Percentiles rank a stretch among this genome's conserved stretches.
Evolutionary conservation across 2,113 vertebrate genomes (phyloP).

Genomic region (Dromiciops gliroides): DNA sequence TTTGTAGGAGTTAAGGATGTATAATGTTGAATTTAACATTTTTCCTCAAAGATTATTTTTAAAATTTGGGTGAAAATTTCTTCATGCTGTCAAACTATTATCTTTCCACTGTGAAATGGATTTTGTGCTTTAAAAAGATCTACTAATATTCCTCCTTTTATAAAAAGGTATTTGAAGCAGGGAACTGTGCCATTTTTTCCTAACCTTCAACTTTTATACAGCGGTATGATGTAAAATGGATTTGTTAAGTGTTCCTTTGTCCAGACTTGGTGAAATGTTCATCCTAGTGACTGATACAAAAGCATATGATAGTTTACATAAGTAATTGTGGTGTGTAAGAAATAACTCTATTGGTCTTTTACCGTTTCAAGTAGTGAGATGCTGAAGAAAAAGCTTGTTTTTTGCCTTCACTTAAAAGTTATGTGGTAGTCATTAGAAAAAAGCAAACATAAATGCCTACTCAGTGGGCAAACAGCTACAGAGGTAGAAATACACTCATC

Average conservation of each 20-base stretch:
- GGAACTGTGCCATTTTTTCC: constrained; percentile 52
- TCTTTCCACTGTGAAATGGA: constrained; percentile 54
- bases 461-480: constrained; percentile 75
- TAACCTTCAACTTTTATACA: constrained; percentile 47
- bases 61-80: constrained; percentile 53
- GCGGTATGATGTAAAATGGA: background rate
- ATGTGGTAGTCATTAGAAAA: constrained; percentile 75
- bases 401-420: constrained; percentile 73
- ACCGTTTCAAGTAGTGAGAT: constrained; percentile 34
- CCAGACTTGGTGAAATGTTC: background rate
- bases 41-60: constrained; percentile 63
- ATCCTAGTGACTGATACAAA: constrained; percentile 9
- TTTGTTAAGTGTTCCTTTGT: background rate
- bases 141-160: constrained; percentile 50
- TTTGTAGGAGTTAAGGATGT: constrained; percentile 27
- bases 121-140: constrained; percentile 61
- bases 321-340: background rate
- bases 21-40: constrained; percentile 42
- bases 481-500: constrained; percentile 73
- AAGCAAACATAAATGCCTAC: constrained; percentile 80
- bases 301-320: background rate
- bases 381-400: constrained; percentile 68
- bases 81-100: constrained; percentile 50
- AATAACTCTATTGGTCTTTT: constrained; percentile 61
- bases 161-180: constrained; percentile 32